A percentile compares a stretch with the other conserved stretches of the same genome.
Evolutionary conservation across 1,140 invertebrate genomes (phyloP).

Genomic region (Hycleus cichorii): DNA sequence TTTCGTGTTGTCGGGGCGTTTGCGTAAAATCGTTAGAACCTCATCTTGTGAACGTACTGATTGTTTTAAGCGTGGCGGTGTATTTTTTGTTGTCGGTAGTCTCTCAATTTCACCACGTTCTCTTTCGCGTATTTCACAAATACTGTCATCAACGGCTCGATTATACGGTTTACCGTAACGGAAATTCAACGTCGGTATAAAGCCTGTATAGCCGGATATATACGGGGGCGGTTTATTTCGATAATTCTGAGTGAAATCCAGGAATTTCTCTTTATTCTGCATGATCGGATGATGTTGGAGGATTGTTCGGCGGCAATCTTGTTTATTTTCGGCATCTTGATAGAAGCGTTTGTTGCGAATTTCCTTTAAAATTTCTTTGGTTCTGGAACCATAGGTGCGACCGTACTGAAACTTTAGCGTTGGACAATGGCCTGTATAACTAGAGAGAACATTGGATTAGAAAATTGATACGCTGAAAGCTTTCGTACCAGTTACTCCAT

Average conservation of each 20-base stretch:
- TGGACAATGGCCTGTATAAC: slow-evolving; percentile 68
- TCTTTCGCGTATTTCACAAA: slow-evolving; percentile 48
- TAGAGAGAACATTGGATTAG: slow-evolving; percentile 26
- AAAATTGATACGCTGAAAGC: no score
- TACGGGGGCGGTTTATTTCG: slow-evolving; percentile 47
- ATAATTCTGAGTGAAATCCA: slow-evolving; percentile 27
- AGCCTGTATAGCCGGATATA: slow-evolving; percentile 60
- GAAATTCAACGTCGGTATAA: slow-evolving; percentile 52
- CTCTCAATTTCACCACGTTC: no score
- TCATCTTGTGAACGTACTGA: slow-evolving; percentile 45
- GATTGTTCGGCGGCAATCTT: slow-evolving; percentile 32
- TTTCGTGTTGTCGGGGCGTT: slow-evolving; percentile 46
- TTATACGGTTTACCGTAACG: slow-evolving; percentile 63
- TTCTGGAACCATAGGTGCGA: slow-evolving; percentile 61
- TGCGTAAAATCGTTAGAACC: slow-evolving; percentile 42
- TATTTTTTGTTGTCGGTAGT: no score
- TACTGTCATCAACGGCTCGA: slow-evolving; percentile 60
- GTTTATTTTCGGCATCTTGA: slow-evolving; percentile 40
- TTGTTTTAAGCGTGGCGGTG: no score
- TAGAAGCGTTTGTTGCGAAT: slow-evolving; percentile 44
- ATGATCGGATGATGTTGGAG: slow-evolving; percentile 19
- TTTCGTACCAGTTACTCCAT: no score
- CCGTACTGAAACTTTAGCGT: slow-evolving; percentile 63
- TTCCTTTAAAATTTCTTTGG: slow-evolving; percentile 59
- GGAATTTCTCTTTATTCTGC: slow-evolving; percentile 16